These are phyloP conservation scores for Macrosiphum euphorbiae DNA, from an alignment of 2,888 invertebrate species.

Conservation along the genomic window DNA sequence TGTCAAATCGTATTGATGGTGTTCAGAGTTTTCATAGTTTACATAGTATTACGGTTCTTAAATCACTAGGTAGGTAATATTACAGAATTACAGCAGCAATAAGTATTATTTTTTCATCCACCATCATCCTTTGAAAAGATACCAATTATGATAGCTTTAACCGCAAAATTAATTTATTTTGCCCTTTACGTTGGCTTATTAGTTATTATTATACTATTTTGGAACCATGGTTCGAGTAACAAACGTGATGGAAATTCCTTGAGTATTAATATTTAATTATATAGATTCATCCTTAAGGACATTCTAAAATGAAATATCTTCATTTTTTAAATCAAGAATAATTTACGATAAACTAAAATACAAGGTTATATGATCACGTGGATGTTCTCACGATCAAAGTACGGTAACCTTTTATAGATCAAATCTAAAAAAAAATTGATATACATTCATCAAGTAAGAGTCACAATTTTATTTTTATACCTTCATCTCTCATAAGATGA, in stretches of 20 bases:
- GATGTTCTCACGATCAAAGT: slow-evolving; percentile 51
- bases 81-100: not conserved
- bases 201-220: slow-evolving; percentile 33
- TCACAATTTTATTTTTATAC: not conserved
- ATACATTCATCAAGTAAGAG: slow-evolving; percentile 1
- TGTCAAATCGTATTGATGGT: not conserved
- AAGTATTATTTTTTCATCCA: not conserved
- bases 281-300: slow-evolving; percentile 57
- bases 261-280: slow-evolving; percentile 60
- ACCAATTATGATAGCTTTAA: not conserved
- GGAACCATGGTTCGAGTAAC: not conserved
- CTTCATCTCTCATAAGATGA: not conserved
- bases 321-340: slow-evolving; percentile 45
- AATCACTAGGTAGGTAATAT: not conserved
- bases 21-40: not conserved
- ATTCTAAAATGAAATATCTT: slow-evolving; percentile 52
- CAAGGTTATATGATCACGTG: slow-evolving; percentile 56
- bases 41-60: not conserved
- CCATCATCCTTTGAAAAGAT: not conserved
- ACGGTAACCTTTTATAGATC: slow-evolving; percentile 50
- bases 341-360: slow-evolving; percentile 56
- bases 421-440: slow-evolving; percentile 22
- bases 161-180: slow-evolving; percentile 17
- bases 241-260: slow-evolving; percentile 63
- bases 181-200: slow-evolving; percentile 29